These are phyloP conservation scores for Cosmia pyralina DNA, from an alignment of 2,888 invertebrate species.

Conservation along the genomic window DNA sequence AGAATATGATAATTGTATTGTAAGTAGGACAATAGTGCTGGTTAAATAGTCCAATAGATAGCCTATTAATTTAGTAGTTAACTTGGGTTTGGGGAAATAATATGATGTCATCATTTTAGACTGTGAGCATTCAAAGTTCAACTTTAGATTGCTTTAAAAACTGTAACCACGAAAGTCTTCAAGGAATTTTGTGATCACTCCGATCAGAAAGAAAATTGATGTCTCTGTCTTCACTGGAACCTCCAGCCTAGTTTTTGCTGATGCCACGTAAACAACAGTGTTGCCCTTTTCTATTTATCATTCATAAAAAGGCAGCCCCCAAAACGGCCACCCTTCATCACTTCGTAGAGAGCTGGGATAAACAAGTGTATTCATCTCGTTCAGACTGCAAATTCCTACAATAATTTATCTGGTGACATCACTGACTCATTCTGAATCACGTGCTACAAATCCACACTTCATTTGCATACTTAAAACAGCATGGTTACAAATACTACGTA, in stretches of 20 bases:
- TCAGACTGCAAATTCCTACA: not conserved
- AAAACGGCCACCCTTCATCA: not conserved
- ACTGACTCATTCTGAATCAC: constrained; percentile 6
- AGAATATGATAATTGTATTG: constrained; percentile 25
- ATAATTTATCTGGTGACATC: constrained; percentile 23
- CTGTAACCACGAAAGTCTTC: not conserved
- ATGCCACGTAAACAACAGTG: not conserved
- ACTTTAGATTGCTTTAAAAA: not conserved
- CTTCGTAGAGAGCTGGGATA: not conserved
- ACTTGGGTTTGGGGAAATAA: constrained; percentile 13
- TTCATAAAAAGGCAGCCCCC: not conserved
- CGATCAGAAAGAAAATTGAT: not conserved
- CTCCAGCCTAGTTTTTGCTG: too few relatives aligned
- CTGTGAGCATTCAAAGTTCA: not conserved
- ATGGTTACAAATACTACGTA: constrained; percentile 35
- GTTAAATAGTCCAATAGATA: constrained; percentile 31
- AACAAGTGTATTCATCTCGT: not conserved
- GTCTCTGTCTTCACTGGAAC: not conserved
- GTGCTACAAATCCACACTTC: constrained; percentile 8
- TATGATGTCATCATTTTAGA: constrained; percentile 22
- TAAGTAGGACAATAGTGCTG: constrained; percentile 27
- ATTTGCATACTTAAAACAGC: constrained; percentile 43
- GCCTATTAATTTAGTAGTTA: constrained; percentile 10
- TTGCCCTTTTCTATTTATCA: not conserved
- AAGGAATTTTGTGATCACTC: not conserved